These are phyloP conservation scores for Platichthys flesus DNA, from an alignment of 2,113 vertebrate species.

Conservation along the genomic window DNA sequence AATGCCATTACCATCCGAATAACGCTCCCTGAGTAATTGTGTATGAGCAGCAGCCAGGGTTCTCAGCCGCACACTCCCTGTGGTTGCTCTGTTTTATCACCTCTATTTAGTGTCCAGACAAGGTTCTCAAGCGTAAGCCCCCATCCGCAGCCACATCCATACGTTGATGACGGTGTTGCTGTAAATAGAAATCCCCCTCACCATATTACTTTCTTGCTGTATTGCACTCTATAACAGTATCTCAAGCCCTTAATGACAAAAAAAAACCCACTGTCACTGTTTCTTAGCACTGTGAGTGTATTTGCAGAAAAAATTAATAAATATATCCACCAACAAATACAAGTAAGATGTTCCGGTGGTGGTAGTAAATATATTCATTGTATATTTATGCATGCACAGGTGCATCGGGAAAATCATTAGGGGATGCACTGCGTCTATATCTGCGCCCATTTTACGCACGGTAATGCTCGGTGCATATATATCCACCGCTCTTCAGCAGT, in stretches of 20 bases:
- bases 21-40: conserved; percentile 32
- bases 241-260: neutral
- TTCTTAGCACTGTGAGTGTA: neutral
- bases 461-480: conserved; percentile 10
- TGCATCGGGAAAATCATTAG: conserved; percentile 24
- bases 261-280: neutral
- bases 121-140: neutral
- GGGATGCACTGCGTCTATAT: conserved; percentile 5
- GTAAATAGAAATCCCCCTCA: conserved; percentile 4
- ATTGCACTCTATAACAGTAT: neutral
- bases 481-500: conserved; percentile 14
- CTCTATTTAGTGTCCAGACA: conserved; percentile 9
- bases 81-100: conserved; percentile 11
- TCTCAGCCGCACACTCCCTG: neutral
- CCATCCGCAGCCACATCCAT: neutral
- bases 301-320: conserved; percentile 2
- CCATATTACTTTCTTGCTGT: neutral
- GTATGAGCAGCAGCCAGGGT: conserved; percentile 7
- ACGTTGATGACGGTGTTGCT: neutral
- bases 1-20: conserved; percentile 36
- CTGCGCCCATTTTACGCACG: conserved; percentile 1
- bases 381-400: conserved; percentile 17
- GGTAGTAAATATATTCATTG: neutral
- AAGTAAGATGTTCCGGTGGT: neutral
- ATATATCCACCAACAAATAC: neutral